Evolutionary conservation across 1,140 invertebrate genomes (phyloP), one percentile per base, ranked within the genome.

Genomic region (Zaprionus tsacasi): DNA sequence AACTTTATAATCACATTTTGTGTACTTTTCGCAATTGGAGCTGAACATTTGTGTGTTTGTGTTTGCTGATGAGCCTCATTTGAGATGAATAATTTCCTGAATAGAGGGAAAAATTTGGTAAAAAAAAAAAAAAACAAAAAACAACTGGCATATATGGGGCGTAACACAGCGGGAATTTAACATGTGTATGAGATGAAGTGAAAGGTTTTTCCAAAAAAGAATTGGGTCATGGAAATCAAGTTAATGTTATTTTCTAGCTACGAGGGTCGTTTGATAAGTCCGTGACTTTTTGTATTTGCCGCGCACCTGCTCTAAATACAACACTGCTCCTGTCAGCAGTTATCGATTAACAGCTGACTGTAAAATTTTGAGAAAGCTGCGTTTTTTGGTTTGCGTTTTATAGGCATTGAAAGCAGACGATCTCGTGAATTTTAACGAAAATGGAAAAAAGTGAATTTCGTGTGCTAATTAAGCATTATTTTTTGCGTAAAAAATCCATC

Each of bases 11-110:
- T 64, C 67, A 76, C 72, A 59, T 70, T 30, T 30, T 75, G 40
- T 52, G 50, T 36, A 17, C 45, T 73, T 68, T 67, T 60, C 57
- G 66, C 66, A 70, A 75, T 50, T 60, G 21, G 25, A 65, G 65
- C 48, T 70, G 45, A 73, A 40, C 56, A 45, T 27, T 54, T 21
- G 21, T 21, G 21, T 21, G 21, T 61, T 25, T 68, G 60, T 65
- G 68, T 50, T 36, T 70, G 59, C 11, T 57, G 52, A 75, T 74
- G 71, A 60, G 65, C 57, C 40, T n/a, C 72, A 75, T 70, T 70
- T 70, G 55, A 65, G 63, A 70, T 69, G 52, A 58, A 45, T 55
- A 58, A 70, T 75, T 75, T 75, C 52, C 52, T 40, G 12, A 50
- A 60, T 15, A 27, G 12, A 17, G 55, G 21, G n/a, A 8, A 43